Base-by-base conservation (phyloP, 2,888 invertebrate genomes). In the Rhagonycha lutea region DNA sequence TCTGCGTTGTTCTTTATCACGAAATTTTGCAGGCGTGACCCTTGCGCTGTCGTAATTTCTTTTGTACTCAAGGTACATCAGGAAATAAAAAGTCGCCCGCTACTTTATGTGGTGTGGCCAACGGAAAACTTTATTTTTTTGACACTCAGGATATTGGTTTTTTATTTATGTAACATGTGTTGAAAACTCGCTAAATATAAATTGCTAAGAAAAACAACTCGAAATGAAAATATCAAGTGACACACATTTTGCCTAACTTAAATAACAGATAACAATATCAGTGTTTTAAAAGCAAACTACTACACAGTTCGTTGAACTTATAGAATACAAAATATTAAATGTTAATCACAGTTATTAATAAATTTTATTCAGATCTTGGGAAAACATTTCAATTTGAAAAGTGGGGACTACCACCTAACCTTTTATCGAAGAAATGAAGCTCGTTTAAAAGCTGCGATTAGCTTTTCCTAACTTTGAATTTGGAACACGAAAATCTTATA, bases 151-250 rank as follows among this genome's bases (percentile, higher is more conserved):
- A 62, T 47, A 62, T 65, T 47, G 63, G 63, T 26, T 65, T 73
- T 76, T 73, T 73, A 76, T 76, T 76, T 76, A 76, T 74, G 76
- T 74, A 77, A 77, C 77, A 77, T 77, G 70, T 77, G 77, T 23
- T 32, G 24, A 67, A 70, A 23, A 14, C 26, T n/a, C 65, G 47
- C 68, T 74, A 77, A 75, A 72, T 72, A 75, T 77, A 75, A 75
- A 77, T 24, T 14, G 65, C 26, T 69, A 72, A 70, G 70, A 75
- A 75, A 77, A 77, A 74, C 74, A 75, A 74, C 70, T 72, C 61
- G 28, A 29, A 60, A 62, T 65, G 65, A 73, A 75, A 75, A 78
- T 78, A 78, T 78, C 78, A 75, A 75, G 73, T 78, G 78, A 78
- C 78, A 78, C 73, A 78, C 78, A 75, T 78, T 70, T 78, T 69